phyloP scores from a whole-genome alignment of 1,140 invertebrate species.

The Proctacanthus coquilletti region DNA sequence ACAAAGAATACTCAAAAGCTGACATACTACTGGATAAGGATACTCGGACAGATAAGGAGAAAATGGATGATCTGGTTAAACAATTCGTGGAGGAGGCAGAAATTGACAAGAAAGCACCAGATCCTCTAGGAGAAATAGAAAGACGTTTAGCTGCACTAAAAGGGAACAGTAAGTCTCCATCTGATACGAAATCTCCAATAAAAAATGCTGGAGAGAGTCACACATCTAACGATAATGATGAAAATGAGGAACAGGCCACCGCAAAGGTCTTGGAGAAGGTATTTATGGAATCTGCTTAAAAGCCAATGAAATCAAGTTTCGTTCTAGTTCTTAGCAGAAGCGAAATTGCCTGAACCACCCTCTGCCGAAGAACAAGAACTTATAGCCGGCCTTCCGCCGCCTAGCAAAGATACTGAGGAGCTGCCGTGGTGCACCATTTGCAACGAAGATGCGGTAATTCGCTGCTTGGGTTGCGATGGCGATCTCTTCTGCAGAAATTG shows the following conservation, averaged over 20 bases:
- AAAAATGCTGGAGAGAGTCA: constrained; percentile 12
- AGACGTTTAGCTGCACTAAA: constrained; percentile 29
- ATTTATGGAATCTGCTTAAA: too few species aligned
- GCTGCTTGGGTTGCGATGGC: constrained; percentile 50
- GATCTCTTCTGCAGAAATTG: constrained; percentile 57
- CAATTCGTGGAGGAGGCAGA: constrained; percentile 39
- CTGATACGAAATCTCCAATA: not conserved
- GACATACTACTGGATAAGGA: constrained; percentile 27
- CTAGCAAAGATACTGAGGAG: constrained; percentile 33
- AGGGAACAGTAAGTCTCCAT: constrained; percentile 15
- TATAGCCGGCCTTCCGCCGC: constrained; percentile 11
- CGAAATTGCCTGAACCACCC: constrained; percentile 13
- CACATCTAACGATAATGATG: constrained; percentile 28
- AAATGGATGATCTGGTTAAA: constrained; percentile 41
- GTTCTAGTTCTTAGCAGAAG: constrained; percentile 19
- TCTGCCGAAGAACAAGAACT: constrained; percentile 18
- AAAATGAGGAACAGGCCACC: constrained; percentile 29
- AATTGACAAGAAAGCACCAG: constrained; percentile 32
- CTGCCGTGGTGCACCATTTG: constrained; percentile 63
- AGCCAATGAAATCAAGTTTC: too few species aligned
- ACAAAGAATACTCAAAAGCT: constrained; percentile 20
- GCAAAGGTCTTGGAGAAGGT: constrained; percentile 28
- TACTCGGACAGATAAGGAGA: constrained; percentile 40
- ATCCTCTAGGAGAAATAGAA: constrained; percentile 34
- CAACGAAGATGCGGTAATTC: constrained; percentile 51